Evolutionary conservation across 2,113 vertebrate species (phyloP).

Genomic region (Macaca nemestrina): DNA sequence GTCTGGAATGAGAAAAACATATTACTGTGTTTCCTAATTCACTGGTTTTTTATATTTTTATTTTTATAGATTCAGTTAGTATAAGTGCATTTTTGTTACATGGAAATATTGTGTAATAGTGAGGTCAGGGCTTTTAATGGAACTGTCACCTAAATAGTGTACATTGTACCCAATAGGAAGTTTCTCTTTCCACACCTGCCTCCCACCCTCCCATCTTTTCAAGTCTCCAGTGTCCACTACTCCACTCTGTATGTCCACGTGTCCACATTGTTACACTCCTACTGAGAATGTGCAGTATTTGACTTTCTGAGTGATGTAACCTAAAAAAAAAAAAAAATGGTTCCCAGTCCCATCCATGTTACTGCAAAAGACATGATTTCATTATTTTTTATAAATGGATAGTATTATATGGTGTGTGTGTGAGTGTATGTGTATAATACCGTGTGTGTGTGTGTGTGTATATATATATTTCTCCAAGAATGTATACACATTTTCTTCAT

Average conservation of each 20-base stretch:
- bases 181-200: neutral
- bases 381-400: neutral
- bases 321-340: neutral
- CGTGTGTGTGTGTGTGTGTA: accelerated
- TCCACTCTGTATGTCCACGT: neutral
- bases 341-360: neutral
- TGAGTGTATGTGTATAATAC: too few species aligned
- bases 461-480: too few species aligned
- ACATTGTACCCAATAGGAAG: neutral
- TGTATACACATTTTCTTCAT: too few species aligned
- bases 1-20: neutral
- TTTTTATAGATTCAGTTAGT: neutral
- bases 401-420: neutral
- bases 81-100: neutral
- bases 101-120: neutral
- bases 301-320: neutral
- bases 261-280: neutral
- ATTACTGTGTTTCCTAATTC: neutral
- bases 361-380: neutral
- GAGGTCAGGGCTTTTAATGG: neutral
- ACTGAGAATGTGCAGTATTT: neutral
- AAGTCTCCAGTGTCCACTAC: neutral
- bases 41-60: neutral
- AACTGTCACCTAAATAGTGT: neutral
- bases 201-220: neutral